phyloP scores from a whole-genome alignment of 2,113 vertebrate species.

The Phainopepla nitens region DNA sequence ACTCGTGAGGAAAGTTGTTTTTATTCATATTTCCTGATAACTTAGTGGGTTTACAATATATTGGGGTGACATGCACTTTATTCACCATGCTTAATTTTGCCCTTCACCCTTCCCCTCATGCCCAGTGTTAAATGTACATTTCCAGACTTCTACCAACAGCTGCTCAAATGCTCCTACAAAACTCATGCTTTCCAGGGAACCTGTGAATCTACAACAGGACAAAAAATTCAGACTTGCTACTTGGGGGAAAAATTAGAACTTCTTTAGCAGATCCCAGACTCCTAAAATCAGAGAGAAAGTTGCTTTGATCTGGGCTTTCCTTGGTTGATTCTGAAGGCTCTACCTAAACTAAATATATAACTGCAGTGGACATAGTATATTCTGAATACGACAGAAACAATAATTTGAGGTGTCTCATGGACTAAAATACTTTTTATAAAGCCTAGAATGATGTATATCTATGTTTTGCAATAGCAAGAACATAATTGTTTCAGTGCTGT shows the following conservation, averaged over 20 bases:
- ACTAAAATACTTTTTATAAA: neutral
- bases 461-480: neutral
- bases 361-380: neutral
- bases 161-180: neutral
- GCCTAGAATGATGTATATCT: neutral
- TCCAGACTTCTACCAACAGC: neutral
- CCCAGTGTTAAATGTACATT: neutral
- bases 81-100: neutral
- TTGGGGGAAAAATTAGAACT: neutral
- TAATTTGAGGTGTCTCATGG: neutral
- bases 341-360: neutral
- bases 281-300: neutral
- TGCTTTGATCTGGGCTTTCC: neutral
- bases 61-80: neutral
- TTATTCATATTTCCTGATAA: neutral
- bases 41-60: neutral
- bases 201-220: neutral
- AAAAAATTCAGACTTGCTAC: neutral
- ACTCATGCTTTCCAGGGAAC: neutral
- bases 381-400: neutral
- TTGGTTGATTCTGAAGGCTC: neutral
- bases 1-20: accelerated
- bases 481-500: neutral
- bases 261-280: neutral
- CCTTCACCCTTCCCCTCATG: neutral